A percentile compares a stretch with the other conserved stretches of the same genome.
These are phyloP conservation scores for Platyrinchus mystaceus DNA, from an alignment of 2,797 vertebrate species.

Conservation along the genomic window DNA sequence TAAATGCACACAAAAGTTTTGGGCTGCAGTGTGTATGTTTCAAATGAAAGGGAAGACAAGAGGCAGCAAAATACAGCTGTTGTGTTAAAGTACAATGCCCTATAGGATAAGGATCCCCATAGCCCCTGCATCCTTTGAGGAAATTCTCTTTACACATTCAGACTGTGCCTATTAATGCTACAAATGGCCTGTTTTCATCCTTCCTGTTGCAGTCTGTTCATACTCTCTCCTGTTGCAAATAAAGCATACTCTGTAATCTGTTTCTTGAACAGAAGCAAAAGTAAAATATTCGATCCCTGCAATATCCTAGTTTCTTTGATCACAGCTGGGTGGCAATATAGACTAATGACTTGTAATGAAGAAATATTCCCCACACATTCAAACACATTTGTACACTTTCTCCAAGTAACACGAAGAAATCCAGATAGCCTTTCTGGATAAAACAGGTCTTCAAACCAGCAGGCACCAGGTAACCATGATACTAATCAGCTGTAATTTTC, in stretches of 20 bases:
- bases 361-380: background rate
- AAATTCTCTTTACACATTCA: background rate
- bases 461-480: background rate
- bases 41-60: background rate
- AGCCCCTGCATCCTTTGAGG: background rate
- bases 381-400: background rate
- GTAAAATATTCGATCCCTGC: background rate
- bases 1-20: background rate
- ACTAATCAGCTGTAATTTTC: background rate
- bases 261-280: background rate
- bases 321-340: slow-evolving; percentile 53
- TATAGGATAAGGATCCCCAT: background rate
- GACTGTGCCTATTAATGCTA: background rate
- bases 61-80: background rate
- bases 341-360: slow-evolving; percentile 3
- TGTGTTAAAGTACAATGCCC: background rate
- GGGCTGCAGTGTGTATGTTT: background rate
- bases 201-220: background rate
- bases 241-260: background rate
- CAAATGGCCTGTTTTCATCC: background rate
- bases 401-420: background rate
- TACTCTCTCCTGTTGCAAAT: background rate
- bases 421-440: background rate
- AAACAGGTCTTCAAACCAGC: slow-evolving; percentile 1
- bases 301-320: slow-evolving; percentile 10